These are phyloP conservation scores for Thamnophis elegans DNA, from an alignment of 2,797 vertebrate species.

Conservation along the genomic window DNA sequence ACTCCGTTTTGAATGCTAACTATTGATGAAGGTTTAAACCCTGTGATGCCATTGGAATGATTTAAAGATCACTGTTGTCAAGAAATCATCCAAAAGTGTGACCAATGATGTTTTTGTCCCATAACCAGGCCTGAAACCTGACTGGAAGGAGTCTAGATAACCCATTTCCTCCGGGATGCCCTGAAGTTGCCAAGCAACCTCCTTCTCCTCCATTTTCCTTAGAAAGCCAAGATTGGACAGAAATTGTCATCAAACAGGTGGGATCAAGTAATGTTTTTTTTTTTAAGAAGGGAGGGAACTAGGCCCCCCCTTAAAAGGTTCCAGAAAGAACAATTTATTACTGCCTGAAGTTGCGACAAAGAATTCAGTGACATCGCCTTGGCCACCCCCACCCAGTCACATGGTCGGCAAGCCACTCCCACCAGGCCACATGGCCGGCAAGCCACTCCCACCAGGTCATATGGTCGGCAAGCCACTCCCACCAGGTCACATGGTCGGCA, in stretches of 20 bases:
- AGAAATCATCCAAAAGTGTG: background rate
- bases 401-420: too few relatives aligned
- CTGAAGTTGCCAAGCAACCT: background rate
- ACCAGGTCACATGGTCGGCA: too few relatives aligned
- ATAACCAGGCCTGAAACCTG: background rate
- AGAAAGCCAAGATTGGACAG: background rate
- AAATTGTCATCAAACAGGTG: background rate
- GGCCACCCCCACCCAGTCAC: too few relatives aligned
- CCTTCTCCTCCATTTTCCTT: background rate
- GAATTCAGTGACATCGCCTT: too few relatives aligned
- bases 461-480: too few relatives aligned
- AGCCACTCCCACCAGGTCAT: too few relatives aligned
- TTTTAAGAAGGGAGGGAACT: background rate
- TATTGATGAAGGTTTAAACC: background rate
- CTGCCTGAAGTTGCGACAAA: too few relatives aligned
- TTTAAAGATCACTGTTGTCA: background rate
- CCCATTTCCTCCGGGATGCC: background rate
- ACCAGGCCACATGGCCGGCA: too few relatives aligned
- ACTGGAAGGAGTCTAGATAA: background rate
- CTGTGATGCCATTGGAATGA: background rate
- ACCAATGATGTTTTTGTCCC: background rate
- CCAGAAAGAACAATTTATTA: background rate
- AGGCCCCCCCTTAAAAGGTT: background rate
- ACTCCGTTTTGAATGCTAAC: background rate
- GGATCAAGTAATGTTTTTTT: background rate